Percentiles rank a stretch among this genome's conserved stretches.
Conservation (phyloP, 2,888 invertebrate genomes). For the Bombylius major region DNA sequence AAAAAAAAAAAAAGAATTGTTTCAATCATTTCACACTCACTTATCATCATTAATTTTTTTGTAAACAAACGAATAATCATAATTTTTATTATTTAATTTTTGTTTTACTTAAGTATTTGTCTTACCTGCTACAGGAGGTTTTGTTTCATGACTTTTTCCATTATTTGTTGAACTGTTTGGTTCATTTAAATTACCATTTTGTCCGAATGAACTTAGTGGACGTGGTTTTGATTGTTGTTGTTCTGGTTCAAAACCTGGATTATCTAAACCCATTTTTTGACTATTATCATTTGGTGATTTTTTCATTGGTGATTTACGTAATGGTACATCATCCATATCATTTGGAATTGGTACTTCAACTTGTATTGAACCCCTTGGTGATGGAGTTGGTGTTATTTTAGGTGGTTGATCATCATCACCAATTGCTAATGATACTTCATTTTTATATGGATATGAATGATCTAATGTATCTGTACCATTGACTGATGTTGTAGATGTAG, state of each 20-base stretch:
- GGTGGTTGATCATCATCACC: slow-evolving; percentile 14
- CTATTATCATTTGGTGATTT: slow-evolving; percentile 12
- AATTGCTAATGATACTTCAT: slow-evolving; percentile 17
- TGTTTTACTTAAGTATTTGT: no score
- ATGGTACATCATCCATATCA: slow-evolving; percentile 12
- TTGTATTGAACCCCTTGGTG: slow-evolving; percentile 10
- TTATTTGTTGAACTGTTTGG: slow-evolving; percentile 8
- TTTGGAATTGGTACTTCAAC: slow-evolving; percentile 9
- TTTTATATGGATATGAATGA: slow-evolving; percentile 15
- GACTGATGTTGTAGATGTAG: no score
- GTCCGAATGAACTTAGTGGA: slow-evolving; percentile 17
- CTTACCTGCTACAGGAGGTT: slow-evolving; percentile 10
- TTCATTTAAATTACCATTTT: slow-evolving; percentile 13
- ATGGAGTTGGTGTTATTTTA: slow-evolving; percentile 17
- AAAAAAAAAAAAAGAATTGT: no score
- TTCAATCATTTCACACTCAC: no score
- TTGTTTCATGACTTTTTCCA: slow-evolving; percentile 12
- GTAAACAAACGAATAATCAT: no score
- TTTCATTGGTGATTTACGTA: slow-evolving; percentile 9
- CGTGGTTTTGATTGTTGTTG: slow-evolving; percentile 7
- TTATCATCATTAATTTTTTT: no score
- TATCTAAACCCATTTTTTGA: slow-evolving; percentile 15
- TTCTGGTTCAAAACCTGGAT: slow-evolving; percentile 16
- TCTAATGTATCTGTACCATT: slow-evolving; percentile 5
- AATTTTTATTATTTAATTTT: no score